Evolutionary conservation across 2,113 vertebrate species (phyloP).

Genomic region (Chiloscyllium plagiosum): DNA sequence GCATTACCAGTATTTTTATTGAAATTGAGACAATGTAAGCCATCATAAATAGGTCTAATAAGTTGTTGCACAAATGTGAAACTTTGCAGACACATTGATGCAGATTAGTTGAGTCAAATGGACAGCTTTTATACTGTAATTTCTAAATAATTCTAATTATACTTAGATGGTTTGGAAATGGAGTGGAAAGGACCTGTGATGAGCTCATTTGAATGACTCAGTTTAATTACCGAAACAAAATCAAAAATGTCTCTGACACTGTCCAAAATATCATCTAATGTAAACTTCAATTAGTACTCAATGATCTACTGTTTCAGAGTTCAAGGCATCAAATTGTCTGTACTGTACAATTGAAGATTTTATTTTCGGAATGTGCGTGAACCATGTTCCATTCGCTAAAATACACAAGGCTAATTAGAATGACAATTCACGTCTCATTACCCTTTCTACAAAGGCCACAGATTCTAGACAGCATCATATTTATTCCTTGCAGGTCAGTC

Average conservation of each 20-base stretch:
- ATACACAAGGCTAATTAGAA: constrained; percentile 12
- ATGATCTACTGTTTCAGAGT: not conserved
- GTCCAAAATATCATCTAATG: not conserved
- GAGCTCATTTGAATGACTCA: not conserved
- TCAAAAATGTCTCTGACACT: not conserved
- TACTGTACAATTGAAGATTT: not conserved
- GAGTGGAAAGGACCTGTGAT: not conserved
- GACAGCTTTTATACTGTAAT: not conserved
- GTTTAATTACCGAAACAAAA: not conserved
- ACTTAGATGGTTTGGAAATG: not conserved
- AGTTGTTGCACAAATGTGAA: not conserved
- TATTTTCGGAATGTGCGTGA: not conserved
- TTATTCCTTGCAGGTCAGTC: not conserved
- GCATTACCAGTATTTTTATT: not conserved
- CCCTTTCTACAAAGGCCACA: not conserved
- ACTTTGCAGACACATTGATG: not conserved
- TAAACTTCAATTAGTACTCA: not conserved
- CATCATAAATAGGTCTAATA: not conserved
- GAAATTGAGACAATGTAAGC: not conserved
- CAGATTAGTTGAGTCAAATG: not conserved
- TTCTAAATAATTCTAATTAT: not conserved
- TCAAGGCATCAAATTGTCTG: not conserved
- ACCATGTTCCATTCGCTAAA: constrained; percentile 18
- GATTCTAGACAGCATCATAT: not conserved
- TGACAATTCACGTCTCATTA: not conserved